Conservation (phyloP, 2,113 vertebrate genomes). For the Phaethornis superciliosus region DNA sequence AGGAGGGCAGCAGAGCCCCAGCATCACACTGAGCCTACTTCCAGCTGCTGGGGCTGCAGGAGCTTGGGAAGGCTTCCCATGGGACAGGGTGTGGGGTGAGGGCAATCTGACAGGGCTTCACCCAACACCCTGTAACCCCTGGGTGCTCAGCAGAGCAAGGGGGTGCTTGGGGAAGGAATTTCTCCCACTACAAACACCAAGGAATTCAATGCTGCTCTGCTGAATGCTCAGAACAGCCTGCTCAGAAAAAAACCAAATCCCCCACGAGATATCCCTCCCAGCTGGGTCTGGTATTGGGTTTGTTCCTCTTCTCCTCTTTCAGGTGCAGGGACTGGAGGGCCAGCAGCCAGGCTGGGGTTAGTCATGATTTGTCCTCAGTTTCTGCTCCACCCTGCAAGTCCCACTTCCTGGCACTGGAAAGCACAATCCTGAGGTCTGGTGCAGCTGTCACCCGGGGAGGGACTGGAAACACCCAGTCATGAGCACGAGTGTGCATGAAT, state of each 20-base stretch:
- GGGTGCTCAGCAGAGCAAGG: background rate
- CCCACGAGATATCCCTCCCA: background rate
- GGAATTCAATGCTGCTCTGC: background rate
- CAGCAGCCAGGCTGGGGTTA: slow-evolving; percentile 17
- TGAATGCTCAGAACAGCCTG: background rate
- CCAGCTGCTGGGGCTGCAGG: background rate
- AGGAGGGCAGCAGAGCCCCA: slow-evolving; percentile 61
- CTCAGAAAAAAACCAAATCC: background rate
- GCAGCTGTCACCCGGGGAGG: background rate
- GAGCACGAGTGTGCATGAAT: slow-evolving; percentile 16
- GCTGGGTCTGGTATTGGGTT: background rate
- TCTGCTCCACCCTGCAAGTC: slow-evolving; percentile 38
- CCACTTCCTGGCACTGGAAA: slow-evolving; percentile 26
- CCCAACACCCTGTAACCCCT: background rate
- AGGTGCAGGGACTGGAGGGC: background rate
- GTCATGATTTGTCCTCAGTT: slow-evolving; percentile 18
- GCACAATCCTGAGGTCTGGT: background rate
- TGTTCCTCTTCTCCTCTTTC: background rate
- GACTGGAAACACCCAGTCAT: slow-evolving; percentile 21
- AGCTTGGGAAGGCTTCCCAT: background rate
- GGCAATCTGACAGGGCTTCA: background rate
- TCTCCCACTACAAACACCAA: background rate
- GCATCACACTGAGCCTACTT: background rate
- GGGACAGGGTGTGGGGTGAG: slow-evolving; percentile 52
- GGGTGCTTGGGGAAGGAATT: background rate